phyloP scores from a whole-genome alignment of 2,113 vertebrate species.

The Carollia perspicillata region DNA sequence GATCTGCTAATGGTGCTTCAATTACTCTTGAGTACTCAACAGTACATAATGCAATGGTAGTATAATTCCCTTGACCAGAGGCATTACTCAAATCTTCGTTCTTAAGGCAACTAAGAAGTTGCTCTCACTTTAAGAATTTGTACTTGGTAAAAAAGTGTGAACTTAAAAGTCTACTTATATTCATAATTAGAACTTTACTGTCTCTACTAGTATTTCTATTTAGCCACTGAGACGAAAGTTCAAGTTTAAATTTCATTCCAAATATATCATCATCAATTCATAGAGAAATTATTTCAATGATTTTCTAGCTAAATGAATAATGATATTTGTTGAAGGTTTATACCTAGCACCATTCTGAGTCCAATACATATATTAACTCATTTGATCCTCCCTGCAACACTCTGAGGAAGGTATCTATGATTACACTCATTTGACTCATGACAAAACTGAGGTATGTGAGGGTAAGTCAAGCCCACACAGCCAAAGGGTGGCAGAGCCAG shows the following conservation, averaged over 20 bases:
- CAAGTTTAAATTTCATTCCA: neutral
- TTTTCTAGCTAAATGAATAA: neutral
- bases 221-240: neutral
- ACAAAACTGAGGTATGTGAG: neutral
- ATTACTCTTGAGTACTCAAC: neutral
- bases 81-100: neutral
- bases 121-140: neutral
- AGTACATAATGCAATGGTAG: neutral
- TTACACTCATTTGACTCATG: neutral
- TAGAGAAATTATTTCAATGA: neutral
- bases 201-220: neutral
- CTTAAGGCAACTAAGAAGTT: neutral
- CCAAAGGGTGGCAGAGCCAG: neutral
- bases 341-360: neutral
- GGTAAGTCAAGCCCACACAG: neutral
- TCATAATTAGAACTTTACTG: neutral
- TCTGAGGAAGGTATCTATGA: neutral
- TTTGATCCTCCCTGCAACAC: neutral
- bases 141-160: neutral
- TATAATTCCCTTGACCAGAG: neutral
- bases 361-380: neutral
- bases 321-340: neutral
- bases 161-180: neutral
- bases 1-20: neutral
- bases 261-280: neutral